A percentile compares a stretch with the other conserved stretches of the same genome.
phyloP scores from a whole-genome alignment of 2,113 vertebrate species.

The Proterorhinus semilunaris region DNA sequence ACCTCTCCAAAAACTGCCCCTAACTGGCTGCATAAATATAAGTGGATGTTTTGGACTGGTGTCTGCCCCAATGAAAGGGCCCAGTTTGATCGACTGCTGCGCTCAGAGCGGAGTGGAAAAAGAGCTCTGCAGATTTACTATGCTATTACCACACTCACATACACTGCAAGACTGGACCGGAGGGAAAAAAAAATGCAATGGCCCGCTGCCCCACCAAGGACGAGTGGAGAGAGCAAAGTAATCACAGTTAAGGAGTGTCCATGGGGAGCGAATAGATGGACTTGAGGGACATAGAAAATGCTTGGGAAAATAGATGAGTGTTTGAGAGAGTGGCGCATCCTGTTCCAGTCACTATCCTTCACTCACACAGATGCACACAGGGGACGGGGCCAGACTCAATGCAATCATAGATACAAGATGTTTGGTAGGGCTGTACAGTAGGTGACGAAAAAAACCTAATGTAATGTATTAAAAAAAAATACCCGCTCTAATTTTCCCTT shows the following conservation, averaged over 20 bases:
- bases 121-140: slow-evolving; percentile 70
- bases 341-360: slow-evolving; percentile 54
- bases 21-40: slow-evolving; percentile 25
- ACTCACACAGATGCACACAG: slow-evolving; percentile 10
- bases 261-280: slow-evolving; percentile 33
- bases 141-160: slow-evolving; percentile 54
- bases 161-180: background rate
- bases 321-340: slow-evolving; percentile 67
- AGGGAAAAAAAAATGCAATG: slow-evolving; percentile 53
- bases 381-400: slow-evolving; percentile 48
- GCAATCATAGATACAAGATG: slow-evolving; percentile 34
- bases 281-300: slow-evolving; percentile 50
- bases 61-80: slow-evolving; percentile 58
- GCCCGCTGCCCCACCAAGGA: slow-evolving; percentile 69
- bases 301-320: slow-evolving; percentile 59
- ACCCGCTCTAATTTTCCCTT: too few relatives aligned
- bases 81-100: slow-evolving; percentile 47
- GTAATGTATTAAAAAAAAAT: too few relatives aligned
- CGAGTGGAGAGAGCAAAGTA: slow-evolving; percentile 55
- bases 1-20: slow-evolving; percentile 15
- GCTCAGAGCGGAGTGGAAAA: slow-evolving; percentile 62
- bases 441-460: too few relatives aligned
- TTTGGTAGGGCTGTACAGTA: slow-evolving; percentile 45
- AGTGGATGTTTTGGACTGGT: slow-evolving; percentile 28
- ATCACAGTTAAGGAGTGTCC: slow-evolving; percentile 65